Evolutionary conservation across 2,113 vertebrate genomes (phyloP).

Genomic region (Orientallactaga bullata): DNA sequence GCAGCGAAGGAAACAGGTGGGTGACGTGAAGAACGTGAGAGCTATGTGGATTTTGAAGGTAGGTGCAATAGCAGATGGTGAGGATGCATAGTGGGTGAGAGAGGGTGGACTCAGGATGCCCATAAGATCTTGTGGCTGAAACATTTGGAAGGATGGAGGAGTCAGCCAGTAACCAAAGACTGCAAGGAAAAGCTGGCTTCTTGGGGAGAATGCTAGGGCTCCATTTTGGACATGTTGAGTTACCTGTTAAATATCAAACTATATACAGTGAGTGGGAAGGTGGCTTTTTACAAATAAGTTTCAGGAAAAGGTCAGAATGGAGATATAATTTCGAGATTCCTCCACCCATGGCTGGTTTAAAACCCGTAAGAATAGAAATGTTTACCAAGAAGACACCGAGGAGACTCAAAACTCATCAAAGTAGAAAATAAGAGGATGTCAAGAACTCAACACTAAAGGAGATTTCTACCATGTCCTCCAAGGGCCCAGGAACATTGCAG

Average conservation of each 20-base stretch:
- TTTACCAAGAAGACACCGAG: too few species aligned
- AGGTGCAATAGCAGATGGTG: background rate
- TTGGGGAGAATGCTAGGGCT: background rate
- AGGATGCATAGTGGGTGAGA: background rate
- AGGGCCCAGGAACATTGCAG: too few species aligned
- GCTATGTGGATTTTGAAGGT: background rate
- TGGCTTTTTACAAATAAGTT: background rate
- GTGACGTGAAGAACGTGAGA: background rate
- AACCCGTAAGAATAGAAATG: background rate
- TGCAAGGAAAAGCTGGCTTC: background rate
- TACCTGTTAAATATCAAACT: background rate
- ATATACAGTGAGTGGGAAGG: background rate
- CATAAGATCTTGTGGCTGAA: background rate
- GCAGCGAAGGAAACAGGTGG: background rate
- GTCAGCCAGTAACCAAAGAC: background rate
- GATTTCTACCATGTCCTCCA: background rate
- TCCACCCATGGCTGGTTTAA: background rate
- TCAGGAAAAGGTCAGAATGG: background rate
- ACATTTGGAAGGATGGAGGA: background rate
- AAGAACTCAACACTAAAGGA: background rate
- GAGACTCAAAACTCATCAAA: too few species aligned
- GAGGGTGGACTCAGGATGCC: background rate
- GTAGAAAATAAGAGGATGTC: too few species aligned
- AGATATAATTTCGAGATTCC: background rate
- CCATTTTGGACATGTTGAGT: background rate